A percentile compares a stretch with the other conserved stretches of the same genome.
phyloP scores from a whole-genome alignment of 1,140 invertebrate species.

The Panagrolaimus sp. region DNA sequence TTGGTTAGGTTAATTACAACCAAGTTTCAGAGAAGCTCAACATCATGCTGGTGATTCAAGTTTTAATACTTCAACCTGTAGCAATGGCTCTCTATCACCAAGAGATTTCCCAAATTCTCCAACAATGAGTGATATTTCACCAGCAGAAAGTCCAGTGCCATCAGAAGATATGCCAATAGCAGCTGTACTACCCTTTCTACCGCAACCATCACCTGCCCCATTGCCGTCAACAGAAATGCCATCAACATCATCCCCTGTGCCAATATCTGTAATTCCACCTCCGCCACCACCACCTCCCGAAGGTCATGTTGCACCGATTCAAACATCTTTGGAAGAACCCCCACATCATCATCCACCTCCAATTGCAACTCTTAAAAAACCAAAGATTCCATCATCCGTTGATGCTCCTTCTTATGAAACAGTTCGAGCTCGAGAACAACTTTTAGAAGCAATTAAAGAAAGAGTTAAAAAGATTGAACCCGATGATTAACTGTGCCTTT shows the following conservation, averaged over 20 bases:
- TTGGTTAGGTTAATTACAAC: neutral
- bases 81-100: neutral
- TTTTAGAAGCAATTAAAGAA: conserved; percentile 41
- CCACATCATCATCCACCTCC: neutral
- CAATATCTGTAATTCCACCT: conserved; percentile 18
- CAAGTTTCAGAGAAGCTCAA: neutral
- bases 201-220: neutral
- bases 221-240: neutral
- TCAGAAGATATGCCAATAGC: neutral
- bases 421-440: conserved; percentile 27
- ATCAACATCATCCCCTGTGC: neutral
- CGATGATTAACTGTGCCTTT: neutral
- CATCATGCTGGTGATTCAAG: neutral
- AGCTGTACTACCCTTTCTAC: no score
- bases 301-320: neutral
- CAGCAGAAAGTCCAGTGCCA: neutral
- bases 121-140: neutral
- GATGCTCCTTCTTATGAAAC: conserved; percentile 23
- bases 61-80: neutral
- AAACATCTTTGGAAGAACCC: neutral
- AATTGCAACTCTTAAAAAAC: neutral
- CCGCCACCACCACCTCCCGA: conserved; percentile 16
- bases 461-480: conserved; percentile 42
- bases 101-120: conserved; percentile 15
- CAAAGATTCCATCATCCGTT: conserved; percentile 7